Evolutionary conservation across 2,888 invertebrate species (phyloP).

Genomic region (Acrobasis consociella): DNA sequence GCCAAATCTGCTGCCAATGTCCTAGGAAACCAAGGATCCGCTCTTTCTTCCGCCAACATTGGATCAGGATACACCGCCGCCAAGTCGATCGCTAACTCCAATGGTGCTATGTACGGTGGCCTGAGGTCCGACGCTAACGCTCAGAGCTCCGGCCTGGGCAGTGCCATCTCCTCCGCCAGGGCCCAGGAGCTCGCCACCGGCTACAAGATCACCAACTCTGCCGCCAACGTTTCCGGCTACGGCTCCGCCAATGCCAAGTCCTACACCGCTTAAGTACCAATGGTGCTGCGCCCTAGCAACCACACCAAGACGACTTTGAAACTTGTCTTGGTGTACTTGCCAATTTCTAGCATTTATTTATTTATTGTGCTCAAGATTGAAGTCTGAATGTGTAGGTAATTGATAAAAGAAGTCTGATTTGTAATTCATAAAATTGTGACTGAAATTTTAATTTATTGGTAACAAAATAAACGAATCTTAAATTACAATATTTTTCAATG

Average conservation of each 20-base stretch:
- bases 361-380: constrained; percentile 46
- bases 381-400: constrained; percentile 31
- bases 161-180: constrained; percentile 57
- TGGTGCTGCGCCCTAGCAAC: constrained; percentile 47
- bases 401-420: constrained; percentile 20
- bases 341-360: constrained; percentile 38
- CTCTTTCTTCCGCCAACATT: constrained; percentile 45
- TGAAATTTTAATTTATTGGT: constrained; percentile 21
- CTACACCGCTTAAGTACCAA: constrained; percentile 45
- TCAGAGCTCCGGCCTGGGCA: constrained; percentile 53
- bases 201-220: constrained; percentile 57
- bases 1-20: constrained; percentile 44
- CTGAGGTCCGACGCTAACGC: constrained; percentile 53
- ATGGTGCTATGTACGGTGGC: constrained; percentile 38
- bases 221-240: constrained; percentile 51
- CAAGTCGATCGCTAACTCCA: constrained; percentile 35
- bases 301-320: constrained; percentile 73
- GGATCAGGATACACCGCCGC: constrained; percentile 39
- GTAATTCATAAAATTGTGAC: background rate
- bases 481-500: constrained; percentile 17
- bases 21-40: constrained; percentile 41
- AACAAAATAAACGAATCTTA: constrained; percentile 23
- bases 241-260: constrained; percentile 66
- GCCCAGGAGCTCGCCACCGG: constrained; percentile 53
- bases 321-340: constrained; percentile 79